Evolutionary conservation across 1,140 invertebrate genomes (phyloP).

Genomic region (Rhynchophorus ferrugineus): DNA sequence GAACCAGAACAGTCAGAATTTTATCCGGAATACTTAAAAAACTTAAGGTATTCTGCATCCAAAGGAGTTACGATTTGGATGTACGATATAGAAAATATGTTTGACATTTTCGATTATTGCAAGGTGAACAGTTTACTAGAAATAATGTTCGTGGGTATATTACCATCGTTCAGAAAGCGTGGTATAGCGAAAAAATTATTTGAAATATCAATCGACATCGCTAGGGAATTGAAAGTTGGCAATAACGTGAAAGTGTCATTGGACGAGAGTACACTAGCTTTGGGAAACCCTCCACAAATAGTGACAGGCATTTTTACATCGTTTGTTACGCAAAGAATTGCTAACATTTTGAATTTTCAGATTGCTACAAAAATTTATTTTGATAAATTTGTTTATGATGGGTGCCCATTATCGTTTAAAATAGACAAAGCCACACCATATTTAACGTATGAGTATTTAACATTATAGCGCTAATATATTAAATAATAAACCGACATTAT

Average conservation of each 20-base stretch:
- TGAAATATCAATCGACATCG: conserved; percentile 47
- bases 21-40: not conserved
- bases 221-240: conserved; percentile 44
- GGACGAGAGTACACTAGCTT: conserved; percentile 26
- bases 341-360: conserved; percentile 44
- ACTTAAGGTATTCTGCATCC: not conserved
- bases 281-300: conserved; percentile 46
- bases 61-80: conserved; percentile 17
- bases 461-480: no score
- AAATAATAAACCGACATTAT: no score
- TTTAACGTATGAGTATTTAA: conserved; percentile 16
- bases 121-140: conserved; percentile 54
- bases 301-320: conserved; percentile 53
- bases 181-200: conserved; percentile 48
- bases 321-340: conserved; percentile 48
- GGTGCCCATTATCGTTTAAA: not conserved
- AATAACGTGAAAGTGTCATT: conserved; percentile 39
- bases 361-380: not conserved
- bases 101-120: conserved; percentile 52
- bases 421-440: not conserved
- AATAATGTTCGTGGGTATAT: conserved; percentile 56
- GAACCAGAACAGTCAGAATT: not conserved
- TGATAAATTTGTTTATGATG: conserved; percentile 8
- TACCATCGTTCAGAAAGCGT: conserved; percentile 42
- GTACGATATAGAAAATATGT: conserved; percentile 6